Base-by-base conservation (phyloP, 2,888 invertebrate species). In the Xiphydria camelus region DNA sequence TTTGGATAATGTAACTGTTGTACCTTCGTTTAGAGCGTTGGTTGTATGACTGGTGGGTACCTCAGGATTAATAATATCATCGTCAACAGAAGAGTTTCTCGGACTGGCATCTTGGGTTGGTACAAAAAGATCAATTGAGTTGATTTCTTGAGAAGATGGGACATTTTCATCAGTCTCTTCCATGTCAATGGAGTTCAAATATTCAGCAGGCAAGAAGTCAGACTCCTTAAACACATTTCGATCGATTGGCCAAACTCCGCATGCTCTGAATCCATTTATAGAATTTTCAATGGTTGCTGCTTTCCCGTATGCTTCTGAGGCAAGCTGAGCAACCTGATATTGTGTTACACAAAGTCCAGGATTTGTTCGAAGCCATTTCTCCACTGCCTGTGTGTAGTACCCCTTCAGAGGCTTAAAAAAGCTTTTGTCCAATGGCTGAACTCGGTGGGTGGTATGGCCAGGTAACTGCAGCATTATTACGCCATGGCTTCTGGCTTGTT, bases 341-440 rank as follows among this genome's bases (percentile, higher is more conserved):
- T 50, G 53, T 6, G 49, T 39, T 25, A 52, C 39, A 9, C 6
- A 15, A n/a, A 34, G 25, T 10, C 53, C 51, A 17, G 45, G 38
- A 33, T 53, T 45, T 18, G 40, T 15, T 18, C 41, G 22, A 9
- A 55, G 37, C 42, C 45, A 55, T 20, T 46, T 54, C 22, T 38
- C 34, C 29, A 32, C 33, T 20, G 39, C 41, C 29, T 44, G 31
- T 29, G 21, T 41, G 26, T 45, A 50, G 23, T 41, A 46, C 6
- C 20, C 39, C 10, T 42, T 49, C 5, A 53, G 26, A 6, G 40
- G 34, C 31, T 40, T 40, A 18, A 48, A 48, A 22, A 63, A 64
- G n/a, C 53, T 47, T 18, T 50, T 47, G 44, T 64, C 59, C 15
- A 62, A 45, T 19, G 57, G 59, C 35, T 65, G 64, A 4, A 64